phyloP scores from a whole-genome alignment of 2,888 invertebrate genomes.

The Tortrix viridana region DNA sequence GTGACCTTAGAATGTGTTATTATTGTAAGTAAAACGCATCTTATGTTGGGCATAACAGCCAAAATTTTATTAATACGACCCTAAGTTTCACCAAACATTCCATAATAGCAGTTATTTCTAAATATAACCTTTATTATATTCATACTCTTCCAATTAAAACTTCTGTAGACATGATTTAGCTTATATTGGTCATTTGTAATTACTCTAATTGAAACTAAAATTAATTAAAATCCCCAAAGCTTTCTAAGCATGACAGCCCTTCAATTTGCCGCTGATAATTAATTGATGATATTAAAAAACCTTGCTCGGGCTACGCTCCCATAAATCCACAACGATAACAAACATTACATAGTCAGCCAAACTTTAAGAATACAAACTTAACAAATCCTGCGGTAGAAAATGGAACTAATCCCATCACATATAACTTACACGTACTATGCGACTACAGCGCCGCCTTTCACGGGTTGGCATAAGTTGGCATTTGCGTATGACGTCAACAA shows the following conservation, averaged over 20 bases:
- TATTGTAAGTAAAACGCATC: no score
- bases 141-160: no score
- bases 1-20: no score
- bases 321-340: conserved; percentile 66
- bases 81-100: no score
- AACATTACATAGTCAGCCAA: conserved; percentile 68
- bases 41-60: no score
- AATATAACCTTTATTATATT: no score
- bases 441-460: conserved; percentile 13
- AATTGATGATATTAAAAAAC: conserved; percentile 19
- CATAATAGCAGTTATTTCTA: no score
- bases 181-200: no score
- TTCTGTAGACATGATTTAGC: no score
- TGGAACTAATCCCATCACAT: neutral
- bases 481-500: conserved; percentile 73
- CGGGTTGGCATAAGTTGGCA: conserved; percentile 8
- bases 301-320: conserved; percentile 43
- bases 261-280: conserved; percentile 14
- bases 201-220: conserved; percentile 8
- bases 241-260: conserved; percentile 1
- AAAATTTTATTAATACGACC: no score
- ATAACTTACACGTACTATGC: neutral
- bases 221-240: conserved; percentile 12
- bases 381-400: neutral
- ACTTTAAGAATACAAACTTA: conserved; percentile 18